Percentiles rank a stretch among this genome's conserved stretches.
These are phyloP conservation scores for Drosophila maculinotata DNA, from an alignment of 2,888 invertebrate species.

Conservation along the genomic window DNA sequence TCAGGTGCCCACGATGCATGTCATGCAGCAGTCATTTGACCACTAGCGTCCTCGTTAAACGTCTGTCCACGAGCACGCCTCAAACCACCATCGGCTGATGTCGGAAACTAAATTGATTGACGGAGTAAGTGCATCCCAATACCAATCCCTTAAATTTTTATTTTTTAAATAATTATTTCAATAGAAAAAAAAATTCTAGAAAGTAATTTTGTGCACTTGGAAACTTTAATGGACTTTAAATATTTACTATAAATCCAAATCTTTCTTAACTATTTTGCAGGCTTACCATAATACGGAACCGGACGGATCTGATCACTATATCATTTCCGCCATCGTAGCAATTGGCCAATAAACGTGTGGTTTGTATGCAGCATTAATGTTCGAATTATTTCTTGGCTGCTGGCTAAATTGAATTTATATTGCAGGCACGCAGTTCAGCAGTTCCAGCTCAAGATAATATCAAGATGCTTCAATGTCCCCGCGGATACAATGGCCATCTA, in stretches of 20 bases:
- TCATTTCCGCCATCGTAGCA: not conserved
- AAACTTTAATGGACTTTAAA: too few relatives aligned
- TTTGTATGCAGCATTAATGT: not conserved
- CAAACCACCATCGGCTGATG: not conserved
- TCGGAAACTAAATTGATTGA: not conserved
- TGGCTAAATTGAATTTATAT: not conserved
- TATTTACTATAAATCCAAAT: too few relatives aligned
- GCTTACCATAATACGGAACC: not conserved
- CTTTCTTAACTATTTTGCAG: not conserved
- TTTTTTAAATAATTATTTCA: not conserved
- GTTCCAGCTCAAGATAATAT: not conserved
- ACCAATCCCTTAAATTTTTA: not conserved
- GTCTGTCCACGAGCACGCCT: not conserved
- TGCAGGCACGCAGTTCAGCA: not conserved
- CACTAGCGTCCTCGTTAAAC: not conserved
- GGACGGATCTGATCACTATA: conserved; percentile 4
- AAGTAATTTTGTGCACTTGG: too few relatives aligned
- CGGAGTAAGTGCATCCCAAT: conserved; percentile 4
- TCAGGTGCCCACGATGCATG: not conserved
- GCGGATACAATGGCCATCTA: conserved; percentile 5
- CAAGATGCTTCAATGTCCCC: not conserved
- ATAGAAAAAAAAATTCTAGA: too few relatives aligned
- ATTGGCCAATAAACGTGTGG: not conserved
- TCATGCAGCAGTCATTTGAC: not conserved
- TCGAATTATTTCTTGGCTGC: not conserved